phyloP scores from a whole-genome alignment of 2,888 invertebrate species.

The Nomada lathburiana region DNA sequence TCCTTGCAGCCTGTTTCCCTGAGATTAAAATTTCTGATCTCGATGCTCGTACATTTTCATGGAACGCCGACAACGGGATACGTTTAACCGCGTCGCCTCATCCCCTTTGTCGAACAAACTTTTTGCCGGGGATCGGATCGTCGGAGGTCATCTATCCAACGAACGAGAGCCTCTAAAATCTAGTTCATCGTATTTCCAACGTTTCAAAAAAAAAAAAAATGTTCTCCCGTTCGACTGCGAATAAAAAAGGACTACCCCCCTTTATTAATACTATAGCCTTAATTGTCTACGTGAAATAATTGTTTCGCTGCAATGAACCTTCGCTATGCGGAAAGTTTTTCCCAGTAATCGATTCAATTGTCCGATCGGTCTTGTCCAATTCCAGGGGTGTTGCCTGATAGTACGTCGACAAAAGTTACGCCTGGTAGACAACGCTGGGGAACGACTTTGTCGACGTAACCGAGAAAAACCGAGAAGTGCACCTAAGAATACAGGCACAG shows the following conservation, averaged over 20 bases:
- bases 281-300: neutral
- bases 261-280: too few relatives aligned
- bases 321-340: constrained; percentile 3
- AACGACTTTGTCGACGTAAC: constrained; percentile 55
- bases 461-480: constrained; percentile 50
- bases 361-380: constrained; percentile 44
- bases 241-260: too few relatives aligned
- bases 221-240: neutral
- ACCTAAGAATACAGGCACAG: constrained; percentile 29
- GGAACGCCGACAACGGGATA: constrained; percentile 7
- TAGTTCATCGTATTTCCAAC: constrained; percentile 10
- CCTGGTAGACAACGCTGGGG: constrained; percentile 28
- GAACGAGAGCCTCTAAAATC: constrained; percentile 22
- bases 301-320: neutral
- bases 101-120: constrained; percentile 27
- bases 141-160: constrained; percentile 28
- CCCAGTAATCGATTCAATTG: constrained; percentile 41
- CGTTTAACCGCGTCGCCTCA: constrained; percentile 24
- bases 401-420: constrained; percentile 36
- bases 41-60: constrained; percentile 33
- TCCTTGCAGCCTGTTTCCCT: constrained; percentile 14
- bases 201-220: neutral
- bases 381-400: constrained; percentile 17
- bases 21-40: constrained; percentile 53
- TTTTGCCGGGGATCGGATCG: constrained; percentile 34